A percentile compares a stretch with the other conserved stretches of the same genome.
phyloP scores from a whole-genome alignment of 2,888 invertebrate species.

The Stenurella melanura region DNA sequence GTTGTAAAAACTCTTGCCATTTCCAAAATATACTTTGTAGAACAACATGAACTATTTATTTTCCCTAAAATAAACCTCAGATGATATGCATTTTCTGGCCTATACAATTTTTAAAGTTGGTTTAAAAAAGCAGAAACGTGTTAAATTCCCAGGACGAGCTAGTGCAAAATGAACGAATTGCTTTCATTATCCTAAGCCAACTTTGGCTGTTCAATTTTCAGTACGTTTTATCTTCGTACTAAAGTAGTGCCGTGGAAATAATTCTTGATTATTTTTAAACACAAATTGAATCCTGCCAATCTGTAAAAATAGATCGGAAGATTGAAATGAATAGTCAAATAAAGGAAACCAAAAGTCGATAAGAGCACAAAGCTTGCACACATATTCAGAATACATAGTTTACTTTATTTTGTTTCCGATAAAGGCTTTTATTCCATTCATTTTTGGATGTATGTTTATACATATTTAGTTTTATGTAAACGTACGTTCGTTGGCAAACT shows the following conservation, averaged over 20 bases:
- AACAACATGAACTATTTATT: no score
- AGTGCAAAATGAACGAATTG: background rate
- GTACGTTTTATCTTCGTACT: background rate
- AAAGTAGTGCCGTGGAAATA: background rate
- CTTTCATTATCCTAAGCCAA: background rate
- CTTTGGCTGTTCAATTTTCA: background rate
- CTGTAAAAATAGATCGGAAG: slow-evolving; percentile 8
- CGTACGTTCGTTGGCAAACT: background rate
- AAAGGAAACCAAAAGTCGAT: background rate
- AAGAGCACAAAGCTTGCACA: background rate
- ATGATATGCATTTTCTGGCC: no score
- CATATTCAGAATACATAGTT: slow-evolving; percentile 8
- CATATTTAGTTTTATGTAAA: background rate
- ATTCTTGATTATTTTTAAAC: background rate
- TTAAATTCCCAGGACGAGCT: background rate
- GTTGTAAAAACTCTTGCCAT: no score
- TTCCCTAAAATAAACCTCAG: no score
- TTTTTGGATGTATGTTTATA: background rate
- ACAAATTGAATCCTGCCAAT: background rate
- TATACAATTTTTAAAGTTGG: no score
- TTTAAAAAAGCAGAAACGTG: no score
- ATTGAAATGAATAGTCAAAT: slow-evolving; percentile 19
- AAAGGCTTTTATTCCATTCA: background rate
- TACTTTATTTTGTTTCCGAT: background rate
- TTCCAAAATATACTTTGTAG: no score